phyloP scores from a whole-genome alignment of 2,797 vertebrate species.

The Microcaecilia unicolor region DNA sequence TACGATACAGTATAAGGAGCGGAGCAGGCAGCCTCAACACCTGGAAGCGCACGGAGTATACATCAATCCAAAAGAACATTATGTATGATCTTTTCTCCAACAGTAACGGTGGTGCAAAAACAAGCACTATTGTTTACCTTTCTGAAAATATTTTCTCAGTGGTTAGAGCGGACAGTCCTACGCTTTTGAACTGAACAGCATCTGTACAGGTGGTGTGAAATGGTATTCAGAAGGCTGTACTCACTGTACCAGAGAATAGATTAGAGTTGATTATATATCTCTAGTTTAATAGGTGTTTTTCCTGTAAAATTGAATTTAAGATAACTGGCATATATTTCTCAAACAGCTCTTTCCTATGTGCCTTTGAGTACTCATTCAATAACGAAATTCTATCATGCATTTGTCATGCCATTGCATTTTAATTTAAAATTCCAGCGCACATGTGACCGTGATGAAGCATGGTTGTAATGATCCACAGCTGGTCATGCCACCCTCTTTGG shows the following conservation, averaged over 20 bases:
- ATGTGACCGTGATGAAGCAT: constrained; percentile 6
- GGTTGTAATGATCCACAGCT: not conserved
- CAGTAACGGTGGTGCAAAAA: no score
- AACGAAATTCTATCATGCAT: constrained; percentile 10
- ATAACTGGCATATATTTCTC: not conserved
- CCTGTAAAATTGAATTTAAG: no score
- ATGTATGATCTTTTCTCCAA: constrained; percentile 49
- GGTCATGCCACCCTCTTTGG: not conserved
- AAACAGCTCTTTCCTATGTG: constrained; percentile 9
- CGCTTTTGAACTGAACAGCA: no score
- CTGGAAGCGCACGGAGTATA: constrained; percentile 29
- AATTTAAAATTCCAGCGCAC: constrained; percentile 10
- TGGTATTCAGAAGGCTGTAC: not conserved
- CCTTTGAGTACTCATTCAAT: not conserved
- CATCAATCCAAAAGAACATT: constrained; percentile 53
- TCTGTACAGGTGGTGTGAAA: no score
- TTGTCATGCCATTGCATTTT: not conserved
- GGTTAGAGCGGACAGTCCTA: no score
- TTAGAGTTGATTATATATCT: not conserved
- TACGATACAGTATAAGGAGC: constrained; percentile 33
- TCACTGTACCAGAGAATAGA: not conserved
- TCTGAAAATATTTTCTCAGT: no score
- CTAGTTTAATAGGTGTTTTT: not conserved
- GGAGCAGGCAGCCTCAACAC: constrained; percentile 21
- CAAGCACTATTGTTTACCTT: no score